These are phyloP conservation scores for Adelognathus sp. DNA, from an alignment of 2,888 invertebrate genomes.

Conservation along the genomic window DNA sequence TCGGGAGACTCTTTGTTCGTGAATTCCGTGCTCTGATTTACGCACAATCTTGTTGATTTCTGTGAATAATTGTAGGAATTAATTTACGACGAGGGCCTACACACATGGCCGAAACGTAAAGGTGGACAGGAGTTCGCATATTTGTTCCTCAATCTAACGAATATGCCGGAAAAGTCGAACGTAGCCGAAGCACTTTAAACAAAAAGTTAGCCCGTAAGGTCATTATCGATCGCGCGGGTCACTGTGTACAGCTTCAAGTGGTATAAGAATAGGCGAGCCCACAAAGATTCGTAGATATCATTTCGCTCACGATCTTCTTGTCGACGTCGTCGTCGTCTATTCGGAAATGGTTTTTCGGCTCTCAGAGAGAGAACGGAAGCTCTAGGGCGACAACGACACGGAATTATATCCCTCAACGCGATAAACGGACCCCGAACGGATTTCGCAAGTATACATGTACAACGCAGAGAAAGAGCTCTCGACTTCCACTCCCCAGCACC, in stretches of 20 bases:
- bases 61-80: too few relatives aligned
- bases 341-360: background rate
- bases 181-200: too few relatives aligned
- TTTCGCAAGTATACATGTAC: slow-evolving; percentile 38
- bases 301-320: background rate
- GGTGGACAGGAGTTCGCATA: too few relatives aligned
- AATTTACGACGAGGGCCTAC: too few relatives aligned
- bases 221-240: slow-evolving; percentile 24
- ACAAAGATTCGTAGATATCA: background rate
- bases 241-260: background rate
- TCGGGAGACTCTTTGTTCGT: too few relatives aligned
- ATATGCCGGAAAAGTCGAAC: too few relatives aligned
- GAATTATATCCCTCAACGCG: slow-evolving; percentile 35
- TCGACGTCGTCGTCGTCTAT: background rate
- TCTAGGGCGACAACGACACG: slow-evolving; percentile 56
- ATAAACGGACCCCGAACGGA: slow-evolving; percentile 55
- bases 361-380: background rate
- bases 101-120: too few relatives aligned
- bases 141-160: too few relatives aligned
- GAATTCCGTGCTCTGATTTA: too few relatives aligned
- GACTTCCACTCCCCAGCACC: slow-evolving; percentile 42
- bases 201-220: slow-evolving; percentile 38
- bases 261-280: background rate
- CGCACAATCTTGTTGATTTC: too few relatives aligned
- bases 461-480: slow-evolving; percentile 31